Conservation (phyloP, 2,888 invertebrate species). For the Tillus elongatus region DNA sequence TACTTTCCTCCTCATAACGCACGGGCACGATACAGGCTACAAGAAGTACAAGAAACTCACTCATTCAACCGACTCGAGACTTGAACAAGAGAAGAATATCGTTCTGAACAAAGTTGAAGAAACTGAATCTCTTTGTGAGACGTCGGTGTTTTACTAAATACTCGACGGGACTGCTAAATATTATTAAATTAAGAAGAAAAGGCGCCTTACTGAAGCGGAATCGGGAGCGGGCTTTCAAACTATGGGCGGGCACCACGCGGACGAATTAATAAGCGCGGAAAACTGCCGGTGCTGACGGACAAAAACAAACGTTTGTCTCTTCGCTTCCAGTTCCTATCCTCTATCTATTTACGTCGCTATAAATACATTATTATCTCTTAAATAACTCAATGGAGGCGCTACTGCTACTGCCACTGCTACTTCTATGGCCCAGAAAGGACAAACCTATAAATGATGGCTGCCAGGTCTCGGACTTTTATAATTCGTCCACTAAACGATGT, state of each 20-base stretch:
- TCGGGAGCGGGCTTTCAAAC: conserved; percentile 17
- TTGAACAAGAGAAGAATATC: conserved; percentile 28
- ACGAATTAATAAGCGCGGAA: conserved; percentile 25
- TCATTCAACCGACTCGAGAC: conserved; percentile 28
- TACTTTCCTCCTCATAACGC: conserved; percentile 17
- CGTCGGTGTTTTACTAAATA: conserved; percentile 35
- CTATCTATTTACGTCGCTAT: too few relatives aligned
- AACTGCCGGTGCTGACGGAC: conserved; percentile 20
- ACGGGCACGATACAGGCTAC: conserved; percentile 24
- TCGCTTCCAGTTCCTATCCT: too few relatives aligned
- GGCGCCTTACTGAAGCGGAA: conserved; percentile 35
- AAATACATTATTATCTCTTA: too few relatives aligned
- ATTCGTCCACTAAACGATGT: too few relatives aligned
- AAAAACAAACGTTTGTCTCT: conserved; percentile 19
- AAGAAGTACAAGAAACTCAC: conserved; percentile 29
- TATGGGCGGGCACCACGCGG: conserved; percentile 10
- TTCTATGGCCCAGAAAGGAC: too few relatives aligned
- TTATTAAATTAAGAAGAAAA: conserved; percentile 40
- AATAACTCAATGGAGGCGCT: too few relatives aligned
- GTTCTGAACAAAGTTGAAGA: conserved; percentile 34
- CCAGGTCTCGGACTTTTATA: too few relatives aligned
- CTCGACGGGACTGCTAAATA: conserved; percentile 36
- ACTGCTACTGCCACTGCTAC: too few relatives aligned
- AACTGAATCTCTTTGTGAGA: conserved; percentile 30
- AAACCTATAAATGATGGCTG: too few relatives aligned